Conservation (phyloP, 2,113 vertebrate genomes). For the Zingel zingel region DNA sequence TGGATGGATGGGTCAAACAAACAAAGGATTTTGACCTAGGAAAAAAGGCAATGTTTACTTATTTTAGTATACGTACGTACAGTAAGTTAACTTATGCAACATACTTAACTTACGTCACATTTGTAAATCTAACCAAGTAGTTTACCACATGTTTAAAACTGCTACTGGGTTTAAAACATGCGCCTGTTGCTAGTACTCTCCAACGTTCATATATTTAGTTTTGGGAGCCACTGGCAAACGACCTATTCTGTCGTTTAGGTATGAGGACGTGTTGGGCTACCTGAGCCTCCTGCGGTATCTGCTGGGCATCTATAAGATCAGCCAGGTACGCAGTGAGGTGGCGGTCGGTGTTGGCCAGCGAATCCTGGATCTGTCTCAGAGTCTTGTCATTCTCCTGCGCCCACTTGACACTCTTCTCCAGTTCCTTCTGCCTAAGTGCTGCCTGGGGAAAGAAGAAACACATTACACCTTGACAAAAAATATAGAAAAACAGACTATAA, state of each 20-base stretch:
- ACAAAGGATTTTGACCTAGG: background rate
- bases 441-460: conserved; percentile 81
- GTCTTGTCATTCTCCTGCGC: conserved; percentile 93
- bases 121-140: background rate
- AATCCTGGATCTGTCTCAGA: conserved; percentile 91
- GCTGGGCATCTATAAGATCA: conserved; percentile 94
- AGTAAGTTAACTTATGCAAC: background rate
- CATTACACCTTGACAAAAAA: background rate
- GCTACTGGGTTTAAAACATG: too few species aligned
- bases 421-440: conserved; percentile 89
- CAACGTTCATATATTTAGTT: too few species aligned
- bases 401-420: conserved; percentile 92
- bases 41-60: background rate
- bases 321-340: conserved; percentile 90
- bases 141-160: too few species aligned
- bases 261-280: conserved; percentile 66
- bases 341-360: conserved; percentile 89
- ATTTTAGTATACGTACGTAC: background rate
- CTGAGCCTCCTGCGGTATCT: conserved; percentile 96
- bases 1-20: background rate
- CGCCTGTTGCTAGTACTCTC: too few species aligned
- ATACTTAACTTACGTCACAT: background rate
- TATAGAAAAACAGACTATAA: background rate
- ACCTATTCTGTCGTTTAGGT: too few species aligned
- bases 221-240: too few species aligned